Evolutionary conservation across 1,140 invertebrate species (phyloP).

Genomic region (Metaphire vulgaris): DNA sequence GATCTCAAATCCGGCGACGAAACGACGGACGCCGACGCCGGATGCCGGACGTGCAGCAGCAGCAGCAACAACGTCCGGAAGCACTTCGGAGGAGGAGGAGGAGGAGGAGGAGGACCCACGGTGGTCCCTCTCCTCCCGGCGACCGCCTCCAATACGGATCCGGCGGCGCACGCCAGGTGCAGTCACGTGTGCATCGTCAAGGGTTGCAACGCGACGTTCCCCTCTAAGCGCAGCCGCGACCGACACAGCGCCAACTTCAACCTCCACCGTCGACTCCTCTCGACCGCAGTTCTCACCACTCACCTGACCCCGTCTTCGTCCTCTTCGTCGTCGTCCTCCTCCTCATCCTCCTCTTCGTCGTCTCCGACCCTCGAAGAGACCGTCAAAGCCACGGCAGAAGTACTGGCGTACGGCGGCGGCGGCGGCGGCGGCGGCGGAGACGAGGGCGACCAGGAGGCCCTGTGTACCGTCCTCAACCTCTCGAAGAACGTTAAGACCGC

Average conservation of each 20-base stretch:
- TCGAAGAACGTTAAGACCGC: neutral
- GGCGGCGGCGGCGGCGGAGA: neutral
- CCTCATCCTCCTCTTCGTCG: neutral
- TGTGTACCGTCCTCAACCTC: neutral
- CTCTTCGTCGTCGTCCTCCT: constrained; percentile 1
- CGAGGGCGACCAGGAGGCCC: neutral
- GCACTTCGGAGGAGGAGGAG: no score
- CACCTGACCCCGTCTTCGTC: no score
- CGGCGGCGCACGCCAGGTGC: constrained; percentile 88
- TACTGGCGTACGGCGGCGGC: neutral
- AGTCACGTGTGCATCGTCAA: constrained; percentile 94
- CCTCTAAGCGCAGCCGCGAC: constrained; percentile 86
- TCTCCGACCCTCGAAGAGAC: no score
- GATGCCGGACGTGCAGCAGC: constrained; percentile 85
- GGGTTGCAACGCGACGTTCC: constrained; percentile 90
- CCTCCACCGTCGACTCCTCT: constrained; percentile 60
- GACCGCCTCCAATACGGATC: constrained; percentile 81
- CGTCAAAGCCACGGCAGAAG: neutral
- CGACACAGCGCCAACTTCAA: constrained; percentile 86
- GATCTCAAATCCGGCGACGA: neutral
- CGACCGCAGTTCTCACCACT: no score
- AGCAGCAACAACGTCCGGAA: constrained; percentile 79
- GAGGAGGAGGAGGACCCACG: no score
- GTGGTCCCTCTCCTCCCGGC: no score
- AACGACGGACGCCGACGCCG: constrained; percentile 44